Percentiles rank a stretch among this genome's conserved stretches.
phyloP scores from a whole-genome alignment of 2,797 vertebrate genomes.

The Falco rusticolus region DNA sequence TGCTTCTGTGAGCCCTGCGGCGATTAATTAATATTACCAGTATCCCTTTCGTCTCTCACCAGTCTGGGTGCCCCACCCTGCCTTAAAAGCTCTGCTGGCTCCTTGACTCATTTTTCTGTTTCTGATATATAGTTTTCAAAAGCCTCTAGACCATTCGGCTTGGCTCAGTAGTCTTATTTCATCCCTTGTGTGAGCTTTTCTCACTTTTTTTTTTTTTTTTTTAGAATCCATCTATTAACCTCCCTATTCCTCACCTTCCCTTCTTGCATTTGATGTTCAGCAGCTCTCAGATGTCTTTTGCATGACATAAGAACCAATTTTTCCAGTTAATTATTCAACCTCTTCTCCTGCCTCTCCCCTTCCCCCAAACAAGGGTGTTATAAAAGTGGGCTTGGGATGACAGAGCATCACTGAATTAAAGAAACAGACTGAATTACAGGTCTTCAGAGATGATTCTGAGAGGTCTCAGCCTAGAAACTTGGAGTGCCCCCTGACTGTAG shows the following conservation, averaged over 20 bases:
- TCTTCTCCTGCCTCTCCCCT: background rate
- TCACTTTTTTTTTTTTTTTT: background rate
- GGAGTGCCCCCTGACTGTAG: background rate
- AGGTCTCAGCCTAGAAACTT: background rate
- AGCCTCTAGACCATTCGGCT: background rate
- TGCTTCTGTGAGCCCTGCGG: conserved; percentile 56
- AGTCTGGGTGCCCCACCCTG: background rate
- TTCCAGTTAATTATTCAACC: conserved; percentile 55
- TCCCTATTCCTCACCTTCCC: conserved; percentile 29
- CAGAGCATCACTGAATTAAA: background rate
- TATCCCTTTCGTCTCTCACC: conserved; percentile 31
- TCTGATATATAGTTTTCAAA: background rate
- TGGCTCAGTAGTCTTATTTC: conserved; percentile 7
- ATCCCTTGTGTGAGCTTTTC: conserved; percentile 5
- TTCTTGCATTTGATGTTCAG: conserved; percentile 17
- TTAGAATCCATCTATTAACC: background rate
- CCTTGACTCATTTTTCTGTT: background rate
- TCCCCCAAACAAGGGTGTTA: background rate
- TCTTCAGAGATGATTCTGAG: background rate
- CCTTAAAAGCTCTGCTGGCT: background rate
- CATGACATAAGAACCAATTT: conserved; percentile 48
- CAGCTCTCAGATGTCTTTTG: conserved; percentile 28
- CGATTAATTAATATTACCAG: conserved; percentile 60
- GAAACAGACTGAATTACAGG: background rate
- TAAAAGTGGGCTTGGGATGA: conserved; percentile 23